Percentiles rank a stretch among this genome's conserved stretches.
Evolutionary conservation across 2,797 vertebrate genomes (phyloP).

Genomic region (Echiichthys vipera): DNA sequence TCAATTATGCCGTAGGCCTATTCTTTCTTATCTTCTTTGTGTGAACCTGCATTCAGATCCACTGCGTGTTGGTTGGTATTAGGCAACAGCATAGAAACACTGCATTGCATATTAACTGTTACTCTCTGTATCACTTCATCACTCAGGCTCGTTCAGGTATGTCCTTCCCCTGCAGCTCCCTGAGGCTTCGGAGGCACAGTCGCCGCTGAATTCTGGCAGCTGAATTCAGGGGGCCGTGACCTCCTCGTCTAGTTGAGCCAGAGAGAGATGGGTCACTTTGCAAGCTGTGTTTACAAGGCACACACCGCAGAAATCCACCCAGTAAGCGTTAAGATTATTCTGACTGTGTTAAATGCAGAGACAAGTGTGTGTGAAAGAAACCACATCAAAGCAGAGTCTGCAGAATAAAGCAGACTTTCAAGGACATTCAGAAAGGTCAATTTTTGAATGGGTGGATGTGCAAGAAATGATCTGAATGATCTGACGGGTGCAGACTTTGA

Average conservation of each 20-base stretch:
- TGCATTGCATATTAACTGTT: slow-evolving; percentile 8
- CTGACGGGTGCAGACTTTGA: background rate
- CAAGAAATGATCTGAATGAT: background rate
- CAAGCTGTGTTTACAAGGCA: slow-evolving; percentile 38
- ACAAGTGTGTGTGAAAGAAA: background rate
- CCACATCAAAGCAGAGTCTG: background rate
- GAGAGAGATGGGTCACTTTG: slow-evolving; percentile 46
- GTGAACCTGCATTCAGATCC: background rate
- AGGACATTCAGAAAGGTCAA: too few species aligned
- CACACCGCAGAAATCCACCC: slow-evolving; percentile 26
- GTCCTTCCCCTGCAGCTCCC: slow-evolving; percentile 26
- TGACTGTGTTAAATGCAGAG: slow-evolving; percentile 1
- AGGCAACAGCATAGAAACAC: background rate
- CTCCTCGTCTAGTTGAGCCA: slow-evolving; percentile 50
- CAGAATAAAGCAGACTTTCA: slow-evolving; percentile 2
- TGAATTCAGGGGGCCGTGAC: slow-evolving; percentile 36
- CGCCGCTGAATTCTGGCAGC: slow-evolving; percentile 31
- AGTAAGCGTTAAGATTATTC: slow-evolving; percentile 1
- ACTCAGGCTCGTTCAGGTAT: slow-evolving; percentile 31
- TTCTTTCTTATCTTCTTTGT: background rate
- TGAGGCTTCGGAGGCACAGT: slow-evolving; percentile 20
- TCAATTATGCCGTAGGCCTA: too few species aligned
- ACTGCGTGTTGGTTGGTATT: background rate
- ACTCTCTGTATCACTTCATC: slow-evolving; percentile 30
- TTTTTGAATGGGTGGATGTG: background rate